Evolutionary conservation across 2,113 vertebrate genomes (phyloP).

Genomic region (Zingel zingel): DNA sequence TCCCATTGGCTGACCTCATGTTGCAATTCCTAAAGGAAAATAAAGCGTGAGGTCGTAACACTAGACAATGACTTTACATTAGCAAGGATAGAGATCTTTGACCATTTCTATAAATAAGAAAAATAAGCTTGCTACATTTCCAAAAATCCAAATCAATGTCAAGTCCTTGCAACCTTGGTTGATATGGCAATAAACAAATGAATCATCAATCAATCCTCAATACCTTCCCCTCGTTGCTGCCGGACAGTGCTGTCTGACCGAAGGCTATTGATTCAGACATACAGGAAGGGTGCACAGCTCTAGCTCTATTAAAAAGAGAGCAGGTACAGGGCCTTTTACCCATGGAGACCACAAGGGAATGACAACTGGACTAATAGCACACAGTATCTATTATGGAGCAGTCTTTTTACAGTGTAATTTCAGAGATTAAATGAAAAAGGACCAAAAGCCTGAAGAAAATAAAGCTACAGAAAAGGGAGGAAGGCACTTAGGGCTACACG

Average conservation of each 20-base stretch:
- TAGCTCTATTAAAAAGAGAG: conserved; percentile 47
- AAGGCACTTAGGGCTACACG: background rate
- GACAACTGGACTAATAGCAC: conserved; percentile 23
- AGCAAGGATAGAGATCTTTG: background rate
- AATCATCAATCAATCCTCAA: conserved; percentile 31
- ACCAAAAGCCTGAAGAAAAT: background rate
- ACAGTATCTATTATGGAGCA: conserved; percentile 36
- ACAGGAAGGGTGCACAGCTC: conserved; percentile 34
- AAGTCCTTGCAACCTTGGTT: background rate
- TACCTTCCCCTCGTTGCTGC: conserved; percentile 13
- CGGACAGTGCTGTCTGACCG: conserved; percentile 27
- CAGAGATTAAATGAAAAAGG: conserved; percentile 1
- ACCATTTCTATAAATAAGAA: too few species aligned
- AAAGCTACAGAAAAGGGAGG: background rate
- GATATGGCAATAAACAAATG: conserved; percentile 19
- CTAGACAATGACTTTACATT: background rate
- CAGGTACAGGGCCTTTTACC: conserved; percentile 40
- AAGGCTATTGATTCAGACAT: conserved; percentile 56
- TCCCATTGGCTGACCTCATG: background rate
- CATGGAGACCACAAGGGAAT: conserved; percentile 17
- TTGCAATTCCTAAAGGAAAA: background rate
- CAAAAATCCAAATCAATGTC: background rate
- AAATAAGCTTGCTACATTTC: background rate
- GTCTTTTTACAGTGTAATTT: conserved; percentile 22
- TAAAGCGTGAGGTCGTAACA: background rate